These are phyloP conservation scores for Scolopax bukidnonensis DNA, from an alignment of 2,797 vertebrate species.

Conservation along the genomic window DNA sequence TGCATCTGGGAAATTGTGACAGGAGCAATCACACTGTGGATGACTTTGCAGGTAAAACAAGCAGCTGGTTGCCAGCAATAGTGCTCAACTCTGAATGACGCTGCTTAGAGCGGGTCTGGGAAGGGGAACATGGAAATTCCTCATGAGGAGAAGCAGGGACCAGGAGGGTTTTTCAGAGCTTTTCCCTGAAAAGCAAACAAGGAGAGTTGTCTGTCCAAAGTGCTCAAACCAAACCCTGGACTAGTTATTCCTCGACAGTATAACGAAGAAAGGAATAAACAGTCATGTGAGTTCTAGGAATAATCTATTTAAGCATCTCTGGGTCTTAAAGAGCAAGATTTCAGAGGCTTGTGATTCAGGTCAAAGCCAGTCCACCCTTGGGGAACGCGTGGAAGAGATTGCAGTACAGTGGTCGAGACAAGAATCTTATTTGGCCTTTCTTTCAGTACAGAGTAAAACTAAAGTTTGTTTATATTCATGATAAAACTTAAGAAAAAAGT, in stretches of 20 bases:
- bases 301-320: background rate
- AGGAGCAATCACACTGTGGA: slow-evolving; percentile 5
- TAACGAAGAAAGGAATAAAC: background rate
- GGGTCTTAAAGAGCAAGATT: background rate
- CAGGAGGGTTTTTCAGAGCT: background rate
- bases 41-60: background rate
- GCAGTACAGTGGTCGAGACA: background rate
- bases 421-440: background rate
- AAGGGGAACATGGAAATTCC: background rate
- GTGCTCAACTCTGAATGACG: background rate
- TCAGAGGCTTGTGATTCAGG: background rate
- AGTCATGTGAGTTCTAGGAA: background rate
- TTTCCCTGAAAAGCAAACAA: background rate
- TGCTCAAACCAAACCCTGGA: background rate
- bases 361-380: background rate
- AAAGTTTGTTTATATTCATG: background rate
- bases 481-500: background rate
- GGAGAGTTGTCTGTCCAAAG: background rate
- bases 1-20: slow-evolving; percentile 15
- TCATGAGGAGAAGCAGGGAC: rapidly evolving
- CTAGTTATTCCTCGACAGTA: background rate
- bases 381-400: background rate
- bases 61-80: background rate
- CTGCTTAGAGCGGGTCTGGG: background rate
- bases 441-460: background rate